Conservation (phyloP, 2,888 invertebrate genomes). For the Melanargia galathea region DNA sequence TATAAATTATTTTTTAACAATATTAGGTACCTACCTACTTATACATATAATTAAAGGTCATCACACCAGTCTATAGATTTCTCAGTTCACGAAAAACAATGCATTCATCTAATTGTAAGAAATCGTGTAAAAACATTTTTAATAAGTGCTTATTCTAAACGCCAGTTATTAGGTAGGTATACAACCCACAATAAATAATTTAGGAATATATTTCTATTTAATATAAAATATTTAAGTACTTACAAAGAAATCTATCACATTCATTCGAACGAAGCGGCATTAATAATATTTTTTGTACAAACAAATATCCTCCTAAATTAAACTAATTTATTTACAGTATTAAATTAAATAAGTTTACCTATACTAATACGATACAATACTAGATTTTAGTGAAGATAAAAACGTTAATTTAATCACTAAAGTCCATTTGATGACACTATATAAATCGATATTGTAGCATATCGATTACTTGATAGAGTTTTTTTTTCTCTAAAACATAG, state of each 20-base stretch:
- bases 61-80: background rate
- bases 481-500: too few species aligned
- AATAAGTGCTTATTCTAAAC: conserved; percentile 31
- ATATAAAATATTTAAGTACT: conserved; percentile 78
- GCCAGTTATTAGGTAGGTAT: conserved; percentile 54
- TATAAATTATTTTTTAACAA: too few species aligned
- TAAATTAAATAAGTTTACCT: conserved; percentile 54
- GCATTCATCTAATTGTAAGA: background rate
- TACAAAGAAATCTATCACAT: conserved; percentile 80
- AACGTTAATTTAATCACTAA: conserved; percentile 20
- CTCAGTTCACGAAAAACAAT: background rate
- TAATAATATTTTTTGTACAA: conserved; percentile 62
- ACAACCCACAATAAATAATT: conserved; percentile 75
- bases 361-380: conserved; percentile 47
- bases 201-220: conserved; percentile 66
- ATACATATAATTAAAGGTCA: too few species aligned
- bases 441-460: too few species aligned
- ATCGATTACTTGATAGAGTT: too few species aligned
- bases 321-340: conserved; percentile 50
- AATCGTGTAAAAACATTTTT: background rate
- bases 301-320: conserved; percentile 24
- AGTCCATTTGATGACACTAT: background rate
- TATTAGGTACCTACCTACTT: too few species aligned
- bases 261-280: conserved; percentile 76
- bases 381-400: conserved; percentile 60